Evolutionary conservation across 2,888 invertebrate genomes (phyloP).

Genomic region (Philereme vetulata): DNA sequence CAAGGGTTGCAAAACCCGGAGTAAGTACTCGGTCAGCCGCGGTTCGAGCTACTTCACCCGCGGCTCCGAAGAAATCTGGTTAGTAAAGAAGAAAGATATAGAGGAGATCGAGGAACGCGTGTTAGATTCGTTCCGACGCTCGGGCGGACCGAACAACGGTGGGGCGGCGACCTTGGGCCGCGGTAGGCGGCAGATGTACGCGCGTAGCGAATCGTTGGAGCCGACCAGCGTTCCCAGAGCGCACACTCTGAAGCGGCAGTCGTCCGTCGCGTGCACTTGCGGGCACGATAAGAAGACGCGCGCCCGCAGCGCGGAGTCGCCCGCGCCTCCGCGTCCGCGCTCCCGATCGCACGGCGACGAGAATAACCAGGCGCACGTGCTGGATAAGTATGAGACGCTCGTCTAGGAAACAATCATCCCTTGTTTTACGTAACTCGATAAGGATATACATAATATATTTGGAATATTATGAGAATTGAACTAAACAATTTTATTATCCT

Average conservation of each 20-base stretch:
- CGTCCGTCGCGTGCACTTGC: constrained; percentile 77
- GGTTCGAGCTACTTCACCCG: constrained; percentile 77
- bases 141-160: constrained; percentile 53
- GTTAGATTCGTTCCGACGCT: constrained; percentile 74
- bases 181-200: constrained; percentile 66
- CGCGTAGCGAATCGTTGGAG: constrained; percentile 74
- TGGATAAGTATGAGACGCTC: constrained; percentile 80
- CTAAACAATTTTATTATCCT: too few species aligned
- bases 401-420: constrained; percentile 42
- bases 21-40: constrained; percentile 72
- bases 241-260: constrained; percentile 72
- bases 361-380: constrained; percentile 63
- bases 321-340: constrained; percentile 60
- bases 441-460: too few species aligned
- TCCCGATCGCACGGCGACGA: constrained; percentile 74
- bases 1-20: constrained; percentile 70
- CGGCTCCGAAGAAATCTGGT: constrained; percentile 78
- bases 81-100: constrained; percentile 80
- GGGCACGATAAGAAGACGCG: constrained; percentile 76
- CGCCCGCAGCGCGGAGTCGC: constrained; percentile 58
- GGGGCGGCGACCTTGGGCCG: constrained; percentile 65
- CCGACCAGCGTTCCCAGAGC: constrained; percentile 63
- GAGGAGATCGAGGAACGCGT: constrained; percentile 79
- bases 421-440: too few species aligned
- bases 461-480: too few species aligned